Conservation (phyloP, 1,140 invertebrate species). For the Drosophila pectinifera region DNA sequence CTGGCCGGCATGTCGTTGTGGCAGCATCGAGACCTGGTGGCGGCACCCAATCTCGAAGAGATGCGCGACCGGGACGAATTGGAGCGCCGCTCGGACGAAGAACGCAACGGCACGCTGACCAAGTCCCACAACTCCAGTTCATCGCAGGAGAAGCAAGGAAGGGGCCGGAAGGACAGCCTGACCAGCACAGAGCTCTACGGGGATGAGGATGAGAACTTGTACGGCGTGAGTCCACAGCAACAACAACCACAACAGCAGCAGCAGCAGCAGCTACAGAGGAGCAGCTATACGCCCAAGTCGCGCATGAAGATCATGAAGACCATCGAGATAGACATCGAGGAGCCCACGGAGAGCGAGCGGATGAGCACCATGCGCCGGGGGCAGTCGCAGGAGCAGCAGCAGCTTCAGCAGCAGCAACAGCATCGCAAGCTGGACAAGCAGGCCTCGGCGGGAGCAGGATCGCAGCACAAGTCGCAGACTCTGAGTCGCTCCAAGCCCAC, state of each 20-base stretch:
- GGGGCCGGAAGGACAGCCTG: conserved; percentile 75
- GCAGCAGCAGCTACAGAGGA: conserved; percentile 48
- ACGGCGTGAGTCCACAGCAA: conserved; percentile 69
- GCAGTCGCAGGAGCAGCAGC: conserved; percentile 53
- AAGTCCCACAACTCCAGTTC: conserved; percentile 78
- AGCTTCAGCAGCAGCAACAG: conserved; percentile 39
- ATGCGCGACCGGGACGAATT: conserved; percentile 70
- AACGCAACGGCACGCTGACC: conserved; percentile 64
- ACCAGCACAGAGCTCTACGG: conserved; percentile 77
- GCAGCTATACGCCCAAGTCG: conserved; percentile 78
- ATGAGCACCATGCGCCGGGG: conserved; percentile 71
- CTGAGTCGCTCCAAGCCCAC: conserved; percentile 54
- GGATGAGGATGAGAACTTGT: conserved; percentile 81
- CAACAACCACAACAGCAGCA: conserved; percentile 36
- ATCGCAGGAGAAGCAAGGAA: conserved; percentile 67
- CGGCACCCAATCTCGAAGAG: conserved; percentile 85
- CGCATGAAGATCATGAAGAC: conserved; percentile 85
- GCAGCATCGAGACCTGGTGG: conserved; percentile 92
- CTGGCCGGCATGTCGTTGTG: conserved; percentile 93
- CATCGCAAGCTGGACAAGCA: conserved; percentile 69
- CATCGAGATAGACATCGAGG: conserved; percentile 83
- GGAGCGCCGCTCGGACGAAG: conserved; percentile 85
- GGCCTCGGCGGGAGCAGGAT: conserved; percentile 34
- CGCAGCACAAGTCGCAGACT: conserved; percentile 62
- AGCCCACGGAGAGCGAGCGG: conserved; percentile 72